phyloP scores from a whole-genome alignment of 92 coral and sea anemone species.

The Hydrozoanthus gracilis region DNA sequence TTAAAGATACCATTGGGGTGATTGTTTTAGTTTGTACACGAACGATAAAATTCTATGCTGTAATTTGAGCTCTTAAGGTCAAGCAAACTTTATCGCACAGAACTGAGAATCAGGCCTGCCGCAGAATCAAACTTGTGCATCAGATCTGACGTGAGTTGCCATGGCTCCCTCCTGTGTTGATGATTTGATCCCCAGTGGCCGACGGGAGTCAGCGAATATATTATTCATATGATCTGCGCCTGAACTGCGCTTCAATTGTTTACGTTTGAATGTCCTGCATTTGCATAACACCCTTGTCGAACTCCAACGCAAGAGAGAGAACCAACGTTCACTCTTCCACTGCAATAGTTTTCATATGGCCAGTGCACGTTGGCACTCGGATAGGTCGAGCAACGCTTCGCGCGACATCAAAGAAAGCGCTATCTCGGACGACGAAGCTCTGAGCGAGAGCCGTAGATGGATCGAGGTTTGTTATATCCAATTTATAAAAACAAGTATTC shows the following conservation, averaged over 20 bases:
- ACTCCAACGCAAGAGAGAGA: conserved; percentile 22
- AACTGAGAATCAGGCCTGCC: too few relatives aligned
- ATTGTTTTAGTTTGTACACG: too few relatives aligned
- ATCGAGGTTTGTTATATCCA: conserved; percentile 75
- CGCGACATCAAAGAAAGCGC: conserved; percentile 52
- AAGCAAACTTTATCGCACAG: too few relatives aligned
- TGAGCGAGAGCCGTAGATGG: conserved; percentile 91
- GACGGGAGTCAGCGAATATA: not conserved
- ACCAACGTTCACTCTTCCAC: not conserved
- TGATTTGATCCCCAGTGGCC: conserved; percentile 3
- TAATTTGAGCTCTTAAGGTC: too few relatives aligned
- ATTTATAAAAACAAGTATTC: not conserved
- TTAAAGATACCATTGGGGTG: too few relatives aligned
- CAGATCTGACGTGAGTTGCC: conserved; percentile 7
- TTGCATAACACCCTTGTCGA: conserved; percentile 40
- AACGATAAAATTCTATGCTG: too few relatives aligned
- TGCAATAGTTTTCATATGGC: not conserved
- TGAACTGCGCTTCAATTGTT: not conserved
- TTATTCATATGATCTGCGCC: conserved; percentile 37
- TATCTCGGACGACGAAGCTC: conserved; percentile 69
- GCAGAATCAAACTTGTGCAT: too few relatives aligned
- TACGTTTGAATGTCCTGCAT: conserved; percentile 18
- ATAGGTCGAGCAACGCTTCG: not conserved
- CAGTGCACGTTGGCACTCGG: not conserved
- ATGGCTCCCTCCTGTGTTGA: conserved; percentile 21